Evolutionary conservation across 2,797 vertebrate species (phyloP), one percentile per base, ranked within the genome.

Genomic region (Streptopelia turtur): DNA sequence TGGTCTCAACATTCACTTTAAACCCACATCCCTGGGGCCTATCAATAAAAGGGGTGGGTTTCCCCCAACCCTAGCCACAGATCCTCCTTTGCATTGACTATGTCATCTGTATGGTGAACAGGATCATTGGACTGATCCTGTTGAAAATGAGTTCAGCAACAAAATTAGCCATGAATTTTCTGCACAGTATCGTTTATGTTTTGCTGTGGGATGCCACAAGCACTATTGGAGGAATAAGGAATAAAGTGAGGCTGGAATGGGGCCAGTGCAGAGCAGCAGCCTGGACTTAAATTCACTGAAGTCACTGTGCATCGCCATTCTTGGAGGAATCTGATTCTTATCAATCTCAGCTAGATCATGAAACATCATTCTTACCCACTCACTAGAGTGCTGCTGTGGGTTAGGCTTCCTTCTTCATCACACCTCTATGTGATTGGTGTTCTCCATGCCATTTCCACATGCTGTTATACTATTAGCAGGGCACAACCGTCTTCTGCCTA

Each of bases 401-500:
- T 85, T 61, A 56, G 37, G 25, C 13, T 83, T 70, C 5, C 3
- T 37, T 18, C 30, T n/a, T 13, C 16, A 10, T 9, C 31, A 15
- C 9, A 17, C 16, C 4, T 27, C 35, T 41, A 11, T 2, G 3
- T 39, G 55, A 65, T 15, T n/a, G 10, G 18, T 49, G 27, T 56
- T 81, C 43, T 43, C 55, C 16, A 1, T 41, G 59, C 13, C 33
- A 14, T 61, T 77, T 14, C 27, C 23, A 15, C 0, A 2, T 3
- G 10, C 8, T 35, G 12, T 16, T 5, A 0, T 3, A 6, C 4
- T 23, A 3, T 41, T 12, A 47, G 10, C 10, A 80, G 39, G 28
- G 5, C 23, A 2, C 28, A 18, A 15, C 8, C 17, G 16, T 31
- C 11, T 72, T 55, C 37, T 64, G 25, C 16, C 55, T 20, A 0